These are phyloP conservation scores for Gobio occitaniae DNA, from an alignment of 2,797 vertebrate species.

Conservation along the genomic window DNA sequence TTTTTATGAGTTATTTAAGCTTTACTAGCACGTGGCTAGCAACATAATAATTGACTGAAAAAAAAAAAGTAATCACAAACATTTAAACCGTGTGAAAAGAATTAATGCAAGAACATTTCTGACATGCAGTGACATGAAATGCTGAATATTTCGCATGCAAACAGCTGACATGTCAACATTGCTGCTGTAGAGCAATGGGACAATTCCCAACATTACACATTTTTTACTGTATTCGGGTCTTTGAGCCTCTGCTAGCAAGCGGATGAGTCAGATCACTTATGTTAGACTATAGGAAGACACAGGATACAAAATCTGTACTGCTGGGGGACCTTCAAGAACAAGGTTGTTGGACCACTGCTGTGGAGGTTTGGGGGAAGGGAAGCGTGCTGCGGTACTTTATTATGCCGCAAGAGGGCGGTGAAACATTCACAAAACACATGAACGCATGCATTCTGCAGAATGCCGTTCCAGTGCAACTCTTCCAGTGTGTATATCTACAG, in stretches of 20 bases:
- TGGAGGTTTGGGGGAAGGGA: conserved; percentile 44
- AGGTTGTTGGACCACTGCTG: neutral
- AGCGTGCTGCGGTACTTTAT: conserved; percentile 64
- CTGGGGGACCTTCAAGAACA: neutral
- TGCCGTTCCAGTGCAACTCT: neutral
- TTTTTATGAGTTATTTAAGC: neutral
- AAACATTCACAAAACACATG: conserved; percentile 65
- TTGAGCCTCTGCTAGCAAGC: conserved; percentile 61
- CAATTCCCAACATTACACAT: neutral
- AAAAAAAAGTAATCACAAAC: neutral
- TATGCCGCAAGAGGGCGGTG: conserved; percentile 79
- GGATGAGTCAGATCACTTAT: conserved; percentile 42
- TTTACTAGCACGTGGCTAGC: neutral
- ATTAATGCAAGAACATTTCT: neutral
- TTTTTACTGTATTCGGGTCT: neutral
- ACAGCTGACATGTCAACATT: neutral
- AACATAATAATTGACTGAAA: conserved; percentile 3
- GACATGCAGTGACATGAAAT: neutral
- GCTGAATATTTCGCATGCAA: neutral
- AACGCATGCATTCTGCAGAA: neutral
- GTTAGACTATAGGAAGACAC: neutral
- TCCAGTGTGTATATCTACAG: neutral
- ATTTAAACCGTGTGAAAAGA: neutral
- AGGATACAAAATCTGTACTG: neutral
- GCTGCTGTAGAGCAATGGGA: neutral